Percentiles rank a stretch among this genome's conserved stretches.
Evolutionary conservation across 2,113 vertebrate genomes (phyloP).

Genomic region (Protobothrops mucrosquamatus): DNA sequence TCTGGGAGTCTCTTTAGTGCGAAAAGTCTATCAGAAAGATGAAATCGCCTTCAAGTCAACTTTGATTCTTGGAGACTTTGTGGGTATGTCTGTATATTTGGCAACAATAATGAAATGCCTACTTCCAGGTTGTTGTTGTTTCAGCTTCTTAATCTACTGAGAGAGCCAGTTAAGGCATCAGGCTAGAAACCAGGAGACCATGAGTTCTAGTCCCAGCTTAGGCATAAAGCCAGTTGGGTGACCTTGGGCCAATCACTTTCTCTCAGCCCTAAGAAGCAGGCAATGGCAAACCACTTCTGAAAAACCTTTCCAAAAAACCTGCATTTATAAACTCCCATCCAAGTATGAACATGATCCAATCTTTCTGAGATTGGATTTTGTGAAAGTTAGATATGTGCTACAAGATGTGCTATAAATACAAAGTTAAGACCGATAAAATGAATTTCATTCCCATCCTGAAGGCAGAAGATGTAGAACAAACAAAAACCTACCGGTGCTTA

Average conservation of each 20-base stretch:
- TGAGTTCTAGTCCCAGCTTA: neutral
- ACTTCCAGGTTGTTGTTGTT: neutral
- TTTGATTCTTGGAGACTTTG: neutral
- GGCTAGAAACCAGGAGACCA: neutral
- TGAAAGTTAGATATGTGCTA: neutral
- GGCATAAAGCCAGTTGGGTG: neutral
- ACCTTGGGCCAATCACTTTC: neutral
- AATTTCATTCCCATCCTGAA: too few species aligned
- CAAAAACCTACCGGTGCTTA: conserved; percentile 57
- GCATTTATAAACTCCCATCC: neutral
- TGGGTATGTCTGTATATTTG: neutral
- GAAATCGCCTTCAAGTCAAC: neutral
- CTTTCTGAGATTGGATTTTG: neutral
- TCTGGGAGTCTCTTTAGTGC: too few species aligned
- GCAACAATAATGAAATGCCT: neutral
- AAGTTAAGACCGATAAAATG: neutral
- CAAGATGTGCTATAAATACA: neutral
- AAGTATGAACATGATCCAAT: neutral
- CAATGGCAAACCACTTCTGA: neutral
- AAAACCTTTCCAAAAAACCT: neutral
- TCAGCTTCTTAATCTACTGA: neutral
- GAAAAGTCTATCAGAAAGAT: neutral
- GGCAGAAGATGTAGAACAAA: neutral
- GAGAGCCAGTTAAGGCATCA: neutral
- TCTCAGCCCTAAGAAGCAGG: neutral